phyloP scores from a whole-genome alignment of 2,113 vertebrate species.

The Sciurus niger region DNA sequence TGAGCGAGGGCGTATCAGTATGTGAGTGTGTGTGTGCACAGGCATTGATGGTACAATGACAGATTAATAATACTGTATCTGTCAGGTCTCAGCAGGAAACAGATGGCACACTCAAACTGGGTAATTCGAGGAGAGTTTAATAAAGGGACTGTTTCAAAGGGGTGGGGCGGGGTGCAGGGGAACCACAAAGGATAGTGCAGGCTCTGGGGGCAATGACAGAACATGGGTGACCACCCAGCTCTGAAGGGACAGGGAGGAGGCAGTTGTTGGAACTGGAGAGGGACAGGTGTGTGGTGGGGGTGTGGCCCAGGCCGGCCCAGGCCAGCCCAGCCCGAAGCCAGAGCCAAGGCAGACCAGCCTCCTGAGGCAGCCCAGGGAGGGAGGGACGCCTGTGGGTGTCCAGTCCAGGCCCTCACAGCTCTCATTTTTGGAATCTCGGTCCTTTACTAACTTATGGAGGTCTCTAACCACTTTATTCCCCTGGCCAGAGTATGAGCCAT shows the following conservation, averaged over 20 bases:
- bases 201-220: not conserved
- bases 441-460: not conserved
- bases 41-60: constrained; percentile 13
- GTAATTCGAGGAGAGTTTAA: constrained; percentile 52
- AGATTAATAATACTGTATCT: constrained; percentile 39
- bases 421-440: not conserved
- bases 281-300: no score
- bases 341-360: not conserved
- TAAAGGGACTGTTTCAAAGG: constrained; percentile 33
- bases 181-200: not conserved
- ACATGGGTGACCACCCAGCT: not conserved
- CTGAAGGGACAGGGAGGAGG: not conserved
- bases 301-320: not conserved
- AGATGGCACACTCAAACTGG: constrained; percentile 37
- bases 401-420: not conserved
- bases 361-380: not conserved
- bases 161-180: constrained; percentile 16
- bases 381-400: not conserved
- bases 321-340: no score
- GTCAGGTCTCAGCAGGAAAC: constrained; percentile 65
- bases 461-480: not conserved
- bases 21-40: not conserved
- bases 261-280: not conserved
- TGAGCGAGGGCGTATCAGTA: not conserved
- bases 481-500: not conserved